phyloP scores from a whole-genome alignment of 2,888 invertebrate genomes.

The Bembecia ichneumoniformis region DNA sequence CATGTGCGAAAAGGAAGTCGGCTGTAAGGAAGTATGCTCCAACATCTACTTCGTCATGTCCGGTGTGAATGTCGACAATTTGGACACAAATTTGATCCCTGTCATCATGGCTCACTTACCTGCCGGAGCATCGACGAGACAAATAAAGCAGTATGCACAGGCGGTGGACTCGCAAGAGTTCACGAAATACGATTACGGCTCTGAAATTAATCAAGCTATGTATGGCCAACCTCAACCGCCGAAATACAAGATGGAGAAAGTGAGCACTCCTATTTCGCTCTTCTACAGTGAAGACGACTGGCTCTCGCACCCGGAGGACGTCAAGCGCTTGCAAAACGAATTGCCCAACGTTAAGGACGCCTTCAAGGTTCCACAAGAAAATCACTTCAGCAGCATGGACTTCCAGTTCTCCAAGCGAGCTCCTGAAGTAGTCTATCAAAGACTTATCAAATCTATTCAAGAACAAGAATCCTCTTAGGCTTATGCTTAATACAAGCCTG shows the following conservation, averaged over 20 bases:
- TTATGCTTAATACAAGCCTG: too few species aligned
- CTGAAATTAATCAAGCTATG: constrained; percentile 38
- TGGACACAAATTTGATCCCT: constrained; percentile 68
- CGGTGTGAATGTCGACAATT: constrained; percentile 63
- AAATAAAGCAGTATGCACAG: constrained; percentile 72
- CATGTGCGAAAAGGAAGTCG: constrained; percentile 43
- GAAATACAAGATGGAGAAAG: constrained; percentile 45
- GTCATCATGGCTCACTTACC: constrained; percentile 69
- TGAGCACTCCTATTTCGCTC: constrained; percentile 50
- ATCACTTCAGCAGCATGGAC: constrained; percentile 55
- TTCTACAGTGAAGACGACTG: constrained; percentile 75
- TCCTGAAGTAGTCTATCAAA: constrained; percentile 42
- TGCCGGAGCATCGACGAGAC: constrained; percentile 69
- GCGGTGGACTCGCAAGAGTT: constrained; percentile 42
- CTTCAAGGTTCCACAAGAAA: constrained; percentile 66
- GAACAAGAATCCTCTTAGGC: constrained; percentile 14
- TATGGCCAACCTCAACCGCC: constrained; percentile 49
- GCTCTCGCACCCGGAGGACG: constrained; percentile 75
- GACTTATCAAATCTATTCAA: constrained; percentile 44
- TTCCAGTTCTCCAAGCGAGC: constrained; percentile 55
- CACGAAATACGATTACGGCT: constrained; percentile 51
- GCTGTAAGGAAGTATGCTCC: constrained; percentile 68
- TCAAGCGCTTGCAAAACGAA: constrained; percentile 62
- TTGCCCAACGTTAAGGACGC: constrained; percentile 71
- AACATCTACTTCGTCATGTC: constrained; percentile 74